These are phyloP conservation scores for Iselma pallidipennis DNA, from an alignment of 2,888 invertebrate species.

Conservation along the genomic window DNA sequence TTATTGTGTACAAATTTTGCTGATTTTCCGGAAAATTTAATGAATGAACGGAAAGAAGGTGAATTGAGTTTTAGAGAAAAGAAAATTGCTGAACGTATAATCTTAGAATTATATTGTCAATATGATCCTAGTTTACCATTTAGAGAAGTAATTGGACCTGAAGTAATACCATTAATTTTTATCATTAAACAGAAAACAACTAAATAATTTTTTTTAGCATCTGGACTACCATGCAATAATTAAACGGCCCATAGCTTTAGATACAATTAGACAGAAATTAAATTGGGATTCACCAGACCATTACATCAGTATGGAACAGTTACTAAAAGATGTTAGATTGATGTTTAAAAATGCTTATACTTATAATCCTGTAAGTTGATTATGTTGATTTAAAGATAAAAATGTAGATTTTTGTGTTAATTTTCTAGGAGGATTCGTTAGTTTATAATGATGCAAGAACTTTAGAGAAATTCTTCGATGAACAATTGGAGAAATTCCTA, in stretches of 20 bases:
- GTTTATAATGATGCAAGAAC: conserved; percentile 79
- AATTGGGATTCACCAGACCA: conserved; percentile 72
- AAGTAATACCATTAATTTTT: conserved; percentile 60
- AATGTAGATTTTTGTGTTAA: conserved; percentile 11
- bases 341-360: conserved; percentile 87
- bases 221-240: conserved; percentile 72
- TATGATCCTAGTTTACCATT: conserved; percentile 87
- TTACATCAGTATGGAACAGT: conserved; percentile 74
- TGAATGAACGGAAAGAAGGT: conserved; percentile 57
- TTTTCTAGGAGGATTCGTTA: conserved; percentile 70
- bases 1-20: conserved; percentile 84
- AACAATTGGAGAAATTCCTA: conserved; percentile 78
- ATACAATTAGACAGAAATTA: conserved; percentile 78
- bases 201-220: conserved; percentile 55
- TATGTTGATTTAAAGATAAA: conserved; percentile 4
- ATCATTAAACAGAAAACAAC: background rate
- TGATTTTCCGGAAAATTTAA: conserved; percentile 61
- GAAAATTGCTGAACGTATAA: conserved; percentile 79
- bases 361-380: conserved; percentile 75
- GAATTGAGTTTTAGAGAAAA: conserved; percentile 64
- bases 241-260: conserved; percentile 82
- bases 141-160: conserved; percentile 79
- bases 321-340: conserved; percentile 79
- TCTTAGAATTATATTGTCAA: conserved; percentile 90
- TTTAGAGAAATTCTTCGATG: conserved; percentile 84